Evolutionary conservation across 2,797 vertebrate genomes (phyloP), one percentile per base, ranked within the genome.

Genomic region (Falco columbarius): DNA sequence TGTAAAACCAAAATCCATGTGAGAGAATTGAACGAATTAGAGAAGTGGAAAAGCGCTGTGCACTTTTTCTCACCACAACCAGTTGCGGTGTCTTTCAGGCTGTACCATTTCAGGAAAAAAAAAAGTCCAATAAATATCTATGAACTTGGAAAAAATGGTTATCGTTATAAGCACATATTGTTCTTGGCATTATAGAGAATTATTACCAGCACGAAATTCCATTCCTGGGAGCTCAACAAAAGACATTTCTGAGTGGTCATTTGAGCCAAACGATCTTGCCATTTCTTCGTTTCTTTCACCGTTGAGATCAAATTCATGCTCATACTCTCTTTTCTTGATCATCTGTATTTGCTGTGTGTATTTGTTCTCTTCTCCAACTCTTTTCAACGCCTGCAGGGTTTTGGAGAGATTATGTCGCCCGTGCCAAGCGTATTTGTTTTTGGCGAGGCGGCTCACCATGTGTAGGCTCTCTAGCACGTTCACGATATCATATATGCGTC

Each of bases 401-500:
- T 99, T 98, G 9, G 96, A 93, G 89, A 99, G 98, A 32, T 99
- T 99, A 46, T 98, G 98, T 3, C 98, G 98, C 10, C 99, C 99
- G 0, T 99, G 99, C 99, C 99, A 99, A 0, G 97, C 95, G 70
- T 99, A 99, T 95, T 98, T 98, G 98, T 99, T 99, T 97, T 99
- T 99, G 47, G 99, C 99, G 0, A 99, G 98, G 55, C 99, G 99
- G 98, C 99, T 99, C 94, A 99, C 99, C 99, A 99, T 99, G 96
- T 99, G 99, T 30, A 99, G 98, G 87, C 99, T 99, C 98, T 99
- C 99, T 10, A 99, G 97, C 29, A 99, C 99, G 0, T 99, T 99
- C 98, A 99, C 99, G 38, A 99, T 99, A 86, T 99, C 99, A 3
- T 99, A 99, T 94, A 99, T 99, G 40, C 99, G 99, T 10, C 99